Conservation (phyloP, 2,888 invertebrate species). For the Eudasyphora cyanicolor region DNA sequence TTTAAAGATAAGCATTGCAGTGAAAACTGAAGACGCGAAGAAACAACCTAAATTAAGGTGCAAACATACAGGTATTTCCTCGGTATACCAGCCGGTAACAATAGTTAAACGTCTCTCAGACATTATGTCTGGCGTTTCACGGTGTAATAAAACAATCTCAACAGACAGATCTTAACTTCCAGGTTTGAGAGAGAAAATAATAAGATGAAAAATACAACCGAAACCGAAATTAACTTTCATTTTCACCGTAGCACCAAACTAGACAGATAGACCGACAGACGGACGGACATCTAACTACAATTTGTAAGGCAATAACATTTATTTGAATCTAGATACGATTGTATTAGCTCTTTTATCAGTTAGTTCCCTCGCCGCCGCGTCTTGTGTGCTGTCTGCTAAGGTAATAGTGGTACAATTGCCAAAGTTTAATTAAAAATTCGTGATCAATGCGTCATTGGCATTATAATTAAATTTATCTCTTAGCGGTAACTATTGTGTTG, state of each 20-base stretch:
- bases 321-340: neutral
- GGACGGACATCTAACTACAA: neutral
- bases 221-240: constrained; percentile 55
- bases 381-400: neutral
- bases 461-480: constrained; percentile 65
- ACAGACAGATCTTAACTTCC: constrained; percentile 47
- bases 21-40: neutral
- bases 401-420: constrained; percentile 41
- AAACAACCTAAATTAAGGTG: constrained; percentile 43
- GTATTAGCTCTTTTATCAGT: neutral
- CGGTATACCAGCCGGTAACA: too few species aligned
- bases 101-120: constrained; percentile 27
- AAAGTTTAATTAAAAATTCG: constrained; percentile 67
- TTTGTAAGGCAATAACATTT: constrained; percentile 10
- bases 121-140: constrained; percentile 11
- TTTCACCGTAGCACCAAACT: constrained; percentile 29
- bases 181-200: neutral
- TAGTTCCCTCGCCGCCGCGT: neutral
- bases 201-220: neutral
- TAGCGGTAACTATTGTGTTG: constrained; percentile 34
- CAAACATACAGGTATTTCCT: neutral
- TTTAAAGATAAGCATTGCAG: constrained; percentile 24
- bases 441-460: constrained; percentile 68
- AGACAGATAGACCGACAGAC: neutral
- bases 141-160: constrained; percentile 53